These are phyloP conservation scores for Nemoura dubitans DNA, from an alignment of 2,888 invertebrate species.

Conservation along the genomic window DNA sequence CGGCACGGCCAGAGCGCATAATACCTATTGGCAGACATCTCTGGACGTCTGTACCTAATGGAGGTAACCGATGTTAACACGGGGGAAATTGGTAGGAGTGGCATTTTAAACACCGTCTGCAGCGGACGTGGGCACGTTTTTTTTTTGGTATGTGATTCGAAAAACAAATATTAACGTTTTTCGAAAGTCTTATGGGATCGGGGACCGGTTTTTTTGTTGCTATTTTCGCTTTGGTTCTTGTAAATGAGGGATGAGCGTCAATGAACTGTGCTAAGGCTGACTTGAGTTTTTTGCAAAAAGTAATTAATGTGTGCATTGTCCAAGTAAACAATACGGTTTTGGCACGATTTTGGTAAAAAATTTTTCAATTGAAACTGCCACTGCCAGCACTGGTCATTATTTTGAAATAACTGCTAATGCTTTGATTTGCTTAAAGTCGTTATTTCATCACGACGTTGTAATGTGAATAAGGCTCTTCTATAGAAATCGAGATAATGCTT, in stretches of 20 bases:
- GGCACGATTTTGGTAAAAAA: too few species aligned
- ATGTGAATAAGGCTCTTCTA: too few species aligned
- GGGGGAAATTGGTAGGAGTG: constrained; percentile 22
- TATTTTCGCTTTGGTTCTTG: neutral
- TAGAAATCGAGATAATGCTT: too few species aligned
- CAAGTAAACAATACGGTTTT: too few species aligned
- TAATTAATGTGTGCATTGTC: too few species aligned
- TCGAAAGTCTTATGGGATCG: neutral
- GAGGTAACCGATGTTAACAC: neutral
- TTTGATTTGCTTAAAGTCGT: too few species aligned
- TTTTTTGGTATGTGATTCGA: neutral
- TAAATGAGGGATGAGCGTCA: neutral
- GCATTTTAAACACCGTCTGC: constrained; percentile 9
- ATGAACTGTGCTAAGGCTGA: neutral
- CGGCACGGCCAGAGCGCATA: neutral
- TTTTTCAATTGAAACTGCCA: too few species aligned
- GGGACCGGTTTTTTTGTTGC: neutral
- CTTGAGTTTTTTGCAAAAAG: too few species aligned
- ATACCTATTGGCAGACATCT: neutral
- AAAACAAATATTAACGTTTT: constrained; percentile 22
- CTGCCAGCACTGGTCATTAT: too few species aligned
- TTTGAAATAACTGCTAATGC: too few species aligned
- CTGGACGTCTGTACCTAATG: neutral
- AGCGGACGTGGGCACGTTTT: neutral
- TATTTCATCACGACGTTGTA: too few species aligned